These are phyloP conservation scores for Trachemys scripta DNA, from an alignment of 2,113 vertebrate species.

Conservation along the genomic window DNA sequence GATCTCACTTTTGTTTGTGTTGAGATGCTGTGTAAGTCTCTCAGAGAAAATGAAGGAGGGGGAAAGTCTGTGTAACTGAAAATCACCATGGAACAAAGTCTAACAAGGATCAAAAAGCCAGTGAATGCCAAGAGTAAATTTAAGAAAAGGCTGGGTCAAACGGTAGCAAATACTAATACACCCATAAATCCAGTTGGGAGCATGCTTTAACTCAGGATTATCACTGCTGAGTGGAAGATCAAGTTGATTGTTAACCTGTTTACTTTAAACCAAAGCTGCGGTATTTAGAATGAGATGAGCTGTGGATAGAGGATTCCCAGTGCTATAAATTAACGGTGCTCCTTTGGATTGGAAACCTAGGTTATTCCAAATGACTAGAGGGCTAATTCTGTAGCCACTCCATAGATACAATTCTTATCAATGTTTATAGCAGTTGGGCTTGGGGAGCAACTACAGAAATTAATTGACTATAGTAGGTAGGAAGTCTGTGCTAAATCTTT, in stretches of 20 bases:
- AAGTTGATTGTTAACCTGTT: neutral
- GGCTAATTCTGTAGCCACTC: neutral
- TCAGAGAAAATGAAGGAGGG: neutral
- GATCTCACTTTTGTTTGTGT: neutral
- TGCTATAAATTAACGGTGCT: neutral
- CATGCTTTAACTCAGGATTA: neutral
- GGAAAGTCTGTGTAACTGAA: neutral
- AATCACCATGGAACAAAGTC: neutral
- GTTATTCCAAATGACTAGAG: neutral
- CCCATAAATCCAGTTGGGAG: neutral
- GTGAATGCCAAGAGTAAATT: neutral
- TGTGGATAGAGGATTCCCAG: fast-evolving
- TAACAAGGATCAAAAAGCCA: neutral
- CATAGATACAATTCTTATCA: fast-evolving
- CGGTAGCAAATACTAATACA: fast-evolving
- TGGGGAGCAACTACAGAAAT: fast-evolving
- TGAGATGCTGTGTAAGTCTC: neutral
- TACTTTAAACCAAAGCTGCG: neutral
- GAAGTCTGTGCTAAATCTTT: fast-evolving
- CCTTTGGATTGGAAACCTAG: fast-evolving
- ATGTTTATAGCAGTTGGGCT: neutral
- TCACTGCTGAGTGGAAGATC: fast-evolving
- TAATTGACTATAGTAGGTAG: neutral
- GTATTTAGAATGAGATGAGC: fast-evolving
- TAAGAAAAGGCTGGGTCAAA: neutral